Percentiles rank a stretch among this genome's conserved stretches.
Evolutionary conservation across 30 jellyfish, hydroid and myxozoan species (phyloP).

Genomic region (Aurelia sp.): DNA sequence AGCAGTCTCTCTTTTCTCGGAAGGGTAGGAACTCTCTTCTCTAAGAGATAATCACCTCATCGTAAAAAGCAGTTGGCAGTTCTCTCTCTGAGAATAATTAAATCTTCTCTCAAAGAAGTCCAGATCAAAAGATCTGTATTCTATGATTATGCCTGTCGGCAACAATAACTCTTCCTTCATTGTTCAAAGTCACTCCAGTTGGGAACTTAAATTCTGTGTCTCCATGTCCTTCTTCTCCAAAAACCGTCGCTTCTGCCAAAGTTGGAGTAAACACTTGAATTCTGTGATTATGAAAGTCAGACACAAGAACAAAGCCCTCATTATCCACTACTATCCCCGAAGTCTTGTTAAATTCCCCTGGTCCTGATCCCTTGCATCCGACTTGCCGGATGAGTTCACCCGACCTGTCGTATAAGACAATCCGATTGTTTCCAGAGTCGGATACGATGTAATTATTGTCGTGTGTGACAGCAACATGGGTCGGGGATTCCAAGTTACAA

Average conservation of each 20-base stretch:
- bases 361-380: conserved; percentile 84
- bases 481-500: conserved; percentile 84
- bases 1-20: no score
- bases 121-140: conserved; percentile 70
- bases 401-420: conserved; percentile 64
- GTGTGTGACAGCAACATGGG: conserved; percentile 88
- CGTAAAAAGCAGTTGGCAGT: background rate
- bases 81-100: background rate
- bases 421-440: conserved; percentile 91
- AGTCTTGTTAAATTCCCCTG: conserved; percentile 84
- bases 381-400: conserved; percentile 53
- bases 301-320: conserved; percentile 87
- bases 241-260: conserved; percentile 53
- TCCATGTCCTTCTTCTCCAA: conserved; percentile 84
- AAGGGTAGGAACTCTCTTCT: no score
- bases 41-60: no score
- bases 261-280: conserved; percentile 84
- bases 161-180: conserved; percentile 89
- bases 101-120: no score
- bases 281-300: conserved; percentile 88
- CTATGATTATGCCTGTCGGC: conserved; percentile 90
- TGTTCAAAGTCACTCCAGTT: conserved; percentile 80
- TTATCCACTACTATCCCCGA: conserved; percentile 90
- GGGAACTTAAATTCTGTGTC: conserved; percentile 83
- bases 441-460: conserved; percentile 83